Percentiles rank a stretch among this genome's conserved stretches.
Conservation (phyloP, 2,888 invertebrate species). For the Drosophila paramelanica region DNA sequence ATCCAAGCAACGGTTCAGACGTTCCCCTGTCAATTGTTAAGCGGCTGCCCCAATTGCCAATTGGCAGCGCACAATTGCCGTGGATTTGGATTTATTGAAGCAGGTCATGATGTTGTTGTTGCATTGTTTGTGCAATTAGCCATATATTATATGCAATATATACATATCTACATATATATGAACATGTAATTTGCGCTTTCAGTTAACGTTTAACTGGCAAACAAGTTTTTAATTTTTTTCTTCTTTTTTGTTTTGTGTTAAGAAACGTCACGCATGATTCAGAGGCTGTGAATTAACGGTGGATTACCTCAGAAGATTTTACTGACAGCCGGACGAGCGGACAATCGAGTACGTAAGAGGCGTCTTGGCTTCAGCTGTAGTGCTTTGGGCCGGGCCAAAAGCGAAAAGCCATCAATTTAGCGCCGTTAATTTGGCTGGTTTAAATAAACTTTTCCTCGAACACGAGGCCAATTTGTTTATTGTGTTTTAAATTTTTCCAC, state of each 20-base stretch:
- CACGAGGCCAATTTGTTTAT: conserved; percentile 49
- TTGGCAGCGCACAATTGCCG: conserved; percentile 34
- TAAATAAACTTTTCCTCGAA: conserved; percentile 39
- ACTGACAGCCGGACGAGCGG: conserved; percentile 8
- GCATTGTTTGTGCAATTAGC: conserved; percentile 58
- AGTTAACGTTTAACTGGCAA: conserved; percentile 25
- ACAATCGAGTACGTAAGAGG: conserved; percentile 25
- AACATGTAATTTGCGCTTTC: conserved; percentile 44
- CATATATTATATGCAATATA: conserved; percentile 37
- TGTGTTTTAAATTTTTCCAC: conserved; percentile 18
- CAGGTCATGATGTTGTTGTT: conserved; percentile 62
- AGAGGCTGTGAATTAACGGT: conserved; percentile 38
- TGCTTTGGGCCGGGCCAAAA: conserved; percentile 16
- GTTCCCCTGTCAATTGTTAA: conserved; percentile 52
- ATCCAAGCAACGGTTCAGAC: conserved; percentile 61
- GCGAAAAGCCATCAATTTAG: conserved; percentile 24
- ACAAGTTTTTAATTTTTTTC: conserved; percentile 42
- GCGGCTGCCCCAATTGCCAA: conserved; percentile 47
- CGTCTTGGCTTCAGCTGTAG: conserved; percentile 18
- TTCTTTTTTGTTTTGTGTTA: conserved; percentile 5
- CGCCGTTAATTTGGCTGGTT: conserved; percentile 38
- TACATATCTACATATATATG: conserved; percentile 10
- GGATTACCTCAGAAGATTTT: conserved; percentile 46
- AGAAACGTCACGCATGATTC: conserved; percentile 59
- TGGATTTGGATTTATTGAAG: conserved; percentile 59